These are phyloP conservation scores for Pelodiscus sinensis DNA, from an alignment of 2,113 vertebrate species.

Conservation along the genomic window DNA sequence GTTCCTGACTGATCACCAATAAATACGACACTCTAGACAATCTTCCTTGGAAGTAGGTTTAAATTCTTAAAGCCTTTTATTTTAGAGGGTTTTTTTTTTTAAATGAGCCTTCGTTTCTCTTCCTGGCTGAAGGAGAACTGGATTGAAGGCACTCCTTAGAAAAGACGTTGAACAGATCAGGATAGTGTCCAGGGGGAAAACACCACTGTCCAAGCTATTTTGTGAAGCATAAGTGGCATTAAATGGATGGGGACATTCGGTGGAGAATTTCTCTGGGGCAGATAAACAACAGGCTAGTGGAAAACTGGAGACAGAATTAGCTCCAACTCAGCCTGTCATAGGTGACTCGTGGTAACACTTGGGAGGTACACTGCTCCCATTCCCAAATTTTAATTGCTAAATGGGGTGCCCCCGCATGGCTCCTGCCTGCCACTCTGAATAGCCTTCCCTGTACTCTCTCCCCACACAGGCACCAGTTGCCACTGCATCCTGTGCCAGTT, in stretches of 20 bases:
- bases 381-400: no score
- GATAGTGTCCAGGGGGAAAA: not conserved
- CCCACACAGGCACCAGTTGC: no score
- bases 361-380: no score
- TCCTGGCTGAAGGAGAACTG: not conserved
- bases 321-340: not conserved
- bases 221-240: accelerated
- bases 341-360: no score
- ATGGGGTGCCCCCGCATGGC: no score
- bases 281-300: not conserved
- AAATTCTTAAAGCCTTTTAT: not conserved
- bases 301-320: not conserved
- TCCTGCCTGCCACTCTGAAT: no score
- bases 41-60: not conserved
- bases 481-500: not conserved
- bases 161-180: not conserved
- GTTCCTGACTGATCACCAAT: not conserved
- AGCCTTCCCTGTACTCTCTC: no score
- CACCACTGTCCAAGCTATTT: not conserved
- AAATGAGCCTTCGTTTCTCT: accelerated
- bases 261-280: accelerated
- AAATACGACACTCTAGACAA: not conserved
- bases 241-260: not conserved
- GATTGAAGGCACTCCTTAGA: not conserved
- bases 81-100: not conserved